Conservation (phyloP, 2,113 vertebrate genomes). For the Spilogale gracilis region DNA sequence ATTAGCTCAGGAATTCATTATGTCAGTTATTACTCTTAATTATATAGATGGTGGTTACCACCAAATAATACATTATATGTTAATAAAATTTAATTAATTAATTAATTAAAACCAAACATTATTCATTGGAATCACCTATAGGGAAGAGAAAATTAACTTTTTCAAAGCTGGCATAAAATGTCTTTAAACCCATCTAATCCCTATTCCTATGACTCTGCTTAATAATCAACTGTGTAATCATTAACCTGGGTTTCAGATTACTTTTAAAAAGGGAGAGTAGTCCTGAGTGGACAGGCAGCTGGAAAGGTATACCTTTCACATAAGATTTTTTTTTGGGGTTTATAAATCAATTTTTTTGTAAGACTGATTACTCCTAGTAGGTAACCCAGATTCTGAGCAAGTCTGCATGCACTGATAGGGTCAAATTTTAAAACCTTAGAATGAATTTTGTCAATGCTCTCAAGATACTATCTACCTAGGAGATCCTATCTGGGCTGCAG, state of each 20-base stretch:
- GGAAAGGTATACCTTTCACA: background rate
- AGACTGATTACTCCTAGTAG: background rate
- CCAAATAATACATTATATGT: background rate
- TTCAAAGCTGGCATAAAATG: conserved; percentile 2
- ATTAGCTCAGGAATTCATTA: conserved; percentile 24
- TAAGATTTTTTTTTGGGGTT: background rate
- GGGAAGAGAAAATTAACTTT: background rate
- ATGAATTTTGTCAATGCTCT: background rate
- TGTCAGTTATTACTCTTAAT: background rate
- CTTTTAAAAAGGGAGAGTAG: background rate
- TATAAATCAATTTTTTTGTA: background rate
- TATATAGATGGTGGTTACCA: background rate
- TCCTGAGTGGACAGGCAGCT: background rate
- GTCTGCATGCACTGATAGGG: background rate
- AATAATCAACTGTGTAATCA: background rate
- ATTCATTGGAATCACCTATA: background rate
- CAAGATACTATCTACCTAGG: background rate
- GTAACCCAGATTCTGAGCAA: background rate
- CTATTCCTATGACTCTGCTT: background rate
- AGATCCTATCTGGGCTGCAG: background rate
- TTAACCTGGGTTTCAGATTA: background rate
- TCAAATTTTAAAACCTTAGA: background rate
- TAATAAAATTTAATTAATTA: too few species aligned
- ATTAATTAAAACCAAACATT: background rate
- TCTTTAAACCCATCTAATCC: background rate